Evolutionary conservation across 53 echinoderm and acorn worm species (phyloP), one percentile per base, ranked within the genome.

Genomic region (Echinarachnius parma): DNA sequence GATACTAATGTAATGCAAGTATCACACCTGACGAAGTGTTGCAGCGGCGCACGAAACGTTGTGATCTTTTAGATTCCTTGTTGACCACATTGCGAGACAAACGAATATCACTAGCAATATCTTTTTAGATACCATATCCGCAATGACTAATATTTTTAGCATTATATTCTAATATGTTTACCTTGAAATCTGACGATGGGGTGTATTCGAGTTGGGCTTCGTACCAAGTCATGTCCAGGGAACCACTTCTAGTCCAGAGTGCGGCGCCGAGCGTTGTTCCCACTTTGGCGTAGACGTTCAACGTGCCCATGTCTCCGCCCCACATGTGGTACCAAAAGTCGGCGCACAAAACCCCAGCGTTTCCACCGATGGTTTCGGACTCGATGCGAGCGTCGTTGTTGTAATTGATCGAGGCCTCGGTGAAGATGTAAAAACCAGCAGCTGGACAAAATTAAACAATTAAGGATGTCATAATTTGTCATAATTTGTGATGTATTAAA

Each of bases 271-370:
- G 64, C 39, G 0, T 10, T 2, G 21, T 14, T 23, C 45, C 64
- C 45, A 28, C 64, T 30, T 45, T 39, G 25, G 23, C 42, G 4
- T 45, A 44, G 3, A 64, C 42, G 44, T 42, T 64, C 46, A 64
- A 24, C 10, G 26, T 30, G 1, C 64, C 64, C 64, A 64, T 64
- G 42, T 22, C 44, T 7, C 42, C 13, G 13, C 64, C 64, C 11
- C 18, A 64, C 64, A 64, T 64, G 45, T 64, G 64, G 26, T 45
- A 64, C 64, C 64, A 64, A 15, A 64, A 64, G 24, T 22, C 25
- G 13, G 11, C 14, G 28, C 64, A 64, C 16, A 30, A 23, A 4
- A 19, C 4, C 5, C 16, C 26, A 42, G 44, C 44, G 24, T 42
- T 64, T n/a, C 13, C 46, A 1, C 42, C 42, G 45, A 64, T 28